These are phyloP conservation scores for Montipora sp. DNA, from an alignment of 64 coral and sea anemone genomes.

Conservation along the genomic window DNA sequence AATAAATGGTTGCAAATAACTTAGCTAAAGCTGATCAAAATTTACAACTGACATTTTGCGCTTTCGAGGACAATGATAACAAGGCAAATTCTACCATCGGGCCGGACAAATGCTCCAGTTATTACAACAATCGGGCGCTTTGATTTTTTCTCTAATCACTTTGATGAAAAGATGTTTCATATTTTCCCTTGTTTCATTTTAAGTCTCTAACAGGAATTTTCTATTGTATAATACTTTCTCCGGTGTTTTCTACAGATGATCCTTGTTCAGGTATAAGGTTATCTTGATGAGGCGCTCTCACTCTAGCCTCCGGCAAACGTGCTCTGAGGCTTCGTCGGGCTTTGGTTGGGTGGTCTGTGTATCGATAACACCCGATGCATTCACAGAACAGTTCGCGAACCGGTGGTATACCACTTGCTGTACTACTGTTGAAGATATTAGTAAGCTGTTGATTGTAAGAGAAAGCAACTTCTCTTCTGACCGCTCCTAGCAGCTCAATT, in stretches of 20 bases:
- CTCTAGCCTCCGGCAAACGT: neutral
- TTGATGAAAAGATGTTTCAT: neutral
- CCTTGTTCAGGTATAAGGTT: neutral
- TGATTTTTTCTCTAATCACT: neutral
- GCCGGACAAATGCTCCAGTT: neutral
- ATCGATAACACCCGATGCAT: constrained; percentile 1
- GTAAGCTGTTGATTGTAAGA: neutral
- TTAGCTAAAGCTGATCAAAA: too few species aligned
- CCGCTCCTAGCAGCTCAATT: neutral
- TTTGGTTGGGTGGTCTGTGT: neutral
- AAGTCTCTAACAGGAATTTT: too few species aligned
- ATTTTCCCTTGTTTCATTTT: neutral
- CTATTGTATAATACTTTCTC: neutral
- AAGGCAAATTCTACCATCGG: too few species aligned
- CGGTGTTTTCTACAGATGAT: neutral
- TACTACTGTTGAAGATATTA: neutral
- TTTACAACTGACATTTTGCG: too few species aligned
- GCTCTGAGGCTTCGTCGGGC: too few species aligned
- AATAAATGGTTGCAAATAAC: too few species aligned
- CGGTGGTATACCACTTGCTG: neutral
- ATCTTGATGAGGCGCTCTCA: neutral
- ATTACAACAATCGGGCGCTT: neutral
- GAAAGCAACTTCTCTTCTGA: neutral
- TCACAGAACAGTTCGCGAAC: constrained; percentile 1
- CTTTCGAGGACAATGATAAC: too few species aligned